Conservation (phyloP, 2,113 vertebrate genomes). For the Cheilinus undulatus region DNA sequence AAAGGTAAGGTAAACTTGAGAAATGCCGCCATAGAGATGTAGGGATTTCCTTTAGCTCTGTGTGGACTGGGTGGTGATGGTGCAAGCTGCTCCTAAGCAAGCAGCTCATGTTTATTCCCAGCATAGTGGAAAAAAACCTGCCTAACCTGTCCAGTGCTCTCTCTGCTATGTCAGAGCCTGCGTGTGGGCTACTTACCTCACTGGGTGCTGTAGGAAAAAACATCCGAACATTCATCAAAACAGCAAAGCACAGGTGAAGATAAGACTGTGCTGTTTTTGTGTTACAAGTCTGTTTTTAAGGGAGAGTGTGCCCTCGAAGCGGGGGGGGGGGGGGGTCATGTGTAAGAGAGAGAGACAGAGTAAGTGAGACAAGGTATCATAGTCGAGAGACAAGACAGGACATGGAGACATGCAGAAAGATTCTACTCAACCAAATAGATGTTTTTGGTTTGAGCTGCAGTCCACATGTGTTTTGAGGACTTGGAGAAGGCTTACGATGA, state of each 20-base stretch:
- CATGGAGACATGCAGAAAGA: constrained; percentile 45
- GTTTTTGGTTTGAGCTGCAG: constrained; percentile 65
- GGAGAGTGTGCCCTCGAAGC: constrained; percentile 28
- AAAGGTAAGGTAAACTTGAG: constrained; percentile 54
- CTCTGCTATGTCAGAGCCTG: constrained; percentile 37
- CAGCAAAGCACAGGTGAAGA: constrained; percentile 75
- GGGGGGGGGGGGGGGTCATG: constrained; percentile 1
- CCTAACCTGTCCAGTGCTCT: constrained; percentile 69
- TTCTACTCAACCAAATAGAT: constrained; percentile 55
- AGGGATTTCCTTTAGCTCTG: constrained; percentile 46
- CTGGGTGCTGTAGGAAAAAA: constrained; percentile 75
- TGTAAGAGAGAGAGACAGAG: constrained; percentile 1
- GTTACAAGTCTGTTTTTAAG: constrained; percentile 60
- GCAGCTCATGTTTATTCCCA: constrained; percentile 72
- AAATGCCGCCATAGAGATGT: constrained; percentile 23
- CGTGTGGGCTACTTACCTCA: constrained; percentile 70
- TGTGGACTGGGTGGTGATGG: constrained; percentile 64
- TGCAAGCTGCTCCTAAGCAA: constrained; percentile 67
- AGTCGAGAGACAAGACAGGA: constrained; percentile 21
- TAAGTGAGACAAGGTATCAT: background rate
- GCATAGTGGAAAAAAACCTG: constrained; percentile 77
- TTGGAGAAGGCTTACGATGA: no score
- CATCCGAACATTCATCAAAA: constrained; percentile 83
- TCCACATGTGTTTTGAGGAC: no score
- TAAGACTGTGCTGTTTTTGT: constrained; percentile 65